Evolutionary conservation across 2,888 invertebrate species (phyloP).

Genomic region (Balanococcus diminutus): DNA sequence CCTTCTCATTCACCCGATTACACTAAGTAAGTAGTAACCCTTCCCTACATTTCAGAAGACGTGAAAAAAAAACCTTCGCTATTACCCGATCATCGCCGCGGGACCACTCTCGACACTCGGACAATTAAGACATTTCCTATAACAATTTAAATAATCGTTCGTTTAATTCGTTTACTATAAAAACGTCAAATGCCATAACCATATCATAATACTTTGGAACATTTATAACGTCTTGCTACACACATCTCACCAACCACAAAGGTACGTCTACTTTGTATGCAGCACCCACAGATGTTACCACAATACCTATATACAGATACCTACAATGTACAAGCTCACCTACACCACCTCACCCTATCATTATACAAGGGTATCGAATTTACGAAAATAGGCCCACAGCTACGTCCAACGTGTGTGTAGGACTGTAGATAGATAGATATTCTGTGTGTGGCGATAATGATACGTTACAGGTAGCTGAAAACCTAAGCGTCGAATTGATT

Average conservation of each 20-base stretch:
- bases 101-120: background rate
- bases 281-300: background rate
- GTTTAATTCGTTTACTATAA: background rate
- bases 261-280: background rate
- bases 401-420: background rate
- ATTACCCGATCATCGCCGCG: background rate
- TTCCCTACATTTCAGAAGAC: background rate
- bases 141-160: background rate
- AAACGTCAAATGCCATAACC: background rate
- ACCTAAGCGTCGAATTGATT: constrained; percentile 14
- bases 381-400: background rate
- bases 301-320: no score
- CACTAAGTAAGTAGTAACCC: no score
- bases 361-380: background rate
- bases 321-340: background rate
- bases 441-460: background rate
- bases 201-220: no score
- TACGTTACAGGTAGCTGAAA: constrained; percentile 17
- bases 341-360: background rate
- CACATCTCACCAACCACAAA: background rate
- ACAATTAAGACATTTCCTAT: constrained; percentile 25
- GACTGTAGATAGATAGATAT: no score
- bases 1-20: no score
- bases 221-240: no score
- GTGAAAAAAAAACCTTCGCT: background rate